Conservation (phyloP, 1,140 invertebrate species). For the Tachypleus tridentatus region DNA sequence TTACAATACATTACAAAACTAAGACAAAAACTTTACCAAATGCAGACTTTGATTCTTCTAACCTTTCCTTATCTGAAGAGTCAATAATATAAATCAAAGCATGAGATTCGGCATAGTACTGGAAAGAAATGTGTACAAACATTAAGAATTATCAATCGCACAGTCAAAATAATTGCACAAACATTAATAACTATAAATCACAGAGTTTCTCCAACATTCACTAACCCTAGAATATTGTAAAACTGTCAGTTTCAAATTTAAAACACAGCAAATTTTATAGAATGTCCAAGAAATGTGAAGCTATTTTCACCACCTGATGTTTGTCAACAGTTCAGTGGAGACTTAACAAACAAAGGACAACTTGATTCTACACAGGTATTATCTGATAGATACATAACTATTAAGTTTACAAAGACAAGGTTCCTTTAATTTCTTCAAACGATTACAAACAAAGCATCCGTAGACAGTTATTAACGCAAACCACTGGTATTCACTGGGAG, state of each 20-base stretch:
- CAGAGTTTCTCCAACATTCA: not conserved
- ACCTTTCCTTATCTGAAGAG: conserved; percentile 83
- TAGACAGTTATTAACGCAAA: too few relatives aligned
- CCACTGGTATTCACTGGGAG: too few relatives aligned
- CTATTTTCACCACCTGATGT: too few relatives aligned
- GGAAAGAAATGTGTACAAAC: not conserved
- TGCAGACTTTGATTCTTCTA: conserved; percentile 89
- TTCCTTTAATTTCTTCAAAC: too few relatives aligned
- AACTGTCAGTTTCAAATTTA: not conserved
- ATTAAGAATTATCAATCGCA: not conserved
- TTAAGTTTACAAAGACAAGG: too few relatives aligned
- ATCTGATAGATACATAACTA: too few relatives aligned
- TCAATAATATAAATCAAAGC: conserved; percentile 98
- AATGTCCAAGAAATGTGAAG: too few relatives aligned
- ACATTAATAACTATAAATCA: not conserved
- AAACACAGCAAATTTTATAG: not conserved
- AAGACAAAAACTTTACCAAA: conserved; percentile 56
- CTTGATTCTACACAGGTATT: too few relatives aligned
- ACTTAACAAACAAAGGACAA: too few relatives aligned
- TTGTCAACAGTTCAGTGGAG: too few relatives aligned
- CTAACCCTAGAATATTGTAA: not conserved
- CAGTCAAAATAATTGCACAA: not conserved
- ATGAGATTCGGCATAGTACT: conserved; percentile 98
- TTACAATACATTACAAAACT: too few relatives aligned
- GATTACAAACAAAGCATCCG: too few relatives aligned